Percentiles rank a stretch among this genome's conserved stretches.
Conservation (phyloP, 1,140 invertebrate genomes). For the Magallana angulata region DNA sequence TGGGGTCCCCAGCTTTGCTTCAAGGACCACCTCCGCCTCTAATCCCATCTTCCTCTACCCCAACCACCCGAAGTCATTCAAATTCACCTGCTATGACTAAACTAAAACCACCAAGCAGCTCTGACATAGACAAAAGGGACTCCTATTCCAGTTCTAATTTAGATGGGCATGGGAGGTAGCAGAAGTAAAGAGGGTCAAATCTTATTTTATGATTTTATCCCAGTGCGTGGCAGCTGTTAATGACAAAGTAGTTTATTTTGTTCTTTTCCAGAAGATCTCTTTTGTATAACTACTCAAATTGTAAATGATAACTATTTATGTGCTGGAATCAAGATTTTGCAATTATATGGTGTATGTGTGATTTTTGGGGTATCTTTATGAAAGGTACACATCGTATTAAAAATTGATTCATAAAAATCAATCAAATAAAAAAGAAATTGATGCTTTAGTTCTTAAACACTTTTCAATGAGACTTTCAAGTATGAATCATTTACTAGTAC, state of each 20-base stretch:
- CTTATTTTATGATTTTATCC: constrained; percentile 21
- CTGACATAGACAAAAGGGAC: constrained; percentile 68
- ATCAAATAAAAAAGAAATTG: too few relatives aligned
- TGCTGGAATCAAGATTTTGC: not conserved
- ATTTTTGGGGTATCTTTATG: too few relatives aligned
- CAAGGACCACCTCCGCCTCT: constrained; percentile 58
- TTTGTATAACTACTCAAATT: constrained; percentile 15
- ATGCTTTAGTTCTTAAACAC: too few relatives aligned
- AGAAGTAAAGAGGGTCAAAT: not conserved
- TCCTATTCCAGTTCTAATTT: constrained; percentile 63
- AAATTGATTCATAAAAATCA: too few relatives aligned
- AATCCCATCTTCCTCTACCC: constrained; percentile 62
- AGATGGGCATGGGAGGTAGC: constrained; percentile 66
- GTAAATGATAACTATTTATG: not conserved
- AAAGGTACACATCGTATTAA: too few relatives aligned
- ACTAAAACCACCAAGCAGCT: constrained; percentile 66
- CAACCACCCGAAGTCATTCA: constrained; percentile 67
- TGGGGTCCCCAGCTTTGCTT: constrained; percentile 56
- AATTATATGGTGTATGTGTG: not conserved
- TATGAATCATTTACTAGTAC: too few relatives aligned
- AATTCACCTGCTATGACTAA: constrained; percentile 68
- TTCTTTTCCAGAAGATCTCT: constrained; percentile 25
- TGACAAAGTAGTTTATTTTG: constrained; percentile 14
- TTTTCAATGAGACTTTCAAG: too few relatives aligned
- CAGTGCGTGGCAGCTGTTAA: constrained; percentile 19